A percentile compares a stretch with the other conserved stretches of the same genome.
Evolutionary conservation across 2,113 vertebrate genomes (phyloP).

Genomic region (Dicrurus megarhynchus): DNA sequence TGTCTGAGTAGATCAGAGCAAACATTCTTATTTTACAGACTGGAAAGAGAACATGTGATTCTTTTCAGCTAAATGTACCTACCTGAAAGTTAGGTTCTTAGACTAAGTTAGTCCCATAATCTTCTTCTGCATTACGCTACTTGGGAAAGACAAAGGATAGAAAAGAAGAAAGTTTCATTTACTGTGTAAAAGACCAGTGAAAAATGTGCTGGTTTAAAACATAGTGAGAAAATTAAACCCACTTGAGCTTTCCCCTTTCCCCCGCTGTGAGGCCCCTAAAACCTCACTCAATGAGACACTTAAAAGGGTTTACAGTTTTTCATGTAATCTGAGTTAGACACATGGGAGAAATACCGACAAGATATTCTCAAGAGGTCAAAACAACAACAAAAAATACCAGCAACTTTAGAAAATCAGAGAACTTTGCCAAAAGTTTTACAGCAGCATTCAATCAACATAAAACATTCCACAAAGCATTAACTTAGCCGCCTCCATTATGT

Average conservation of each 20-base stretch:
- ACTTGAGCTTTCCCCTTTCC: neutral
- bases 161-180: neutral
- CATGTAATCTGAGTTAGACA: neutral
- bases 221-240: neutral
- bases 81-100: neutral
- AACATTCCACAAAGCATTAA: neutral
- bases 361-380: neutral
- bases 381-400: neutral
- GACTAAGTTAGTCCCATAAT: neutral
- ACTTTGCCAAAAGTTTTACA: neutral
- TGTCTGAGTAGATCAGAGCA: neutral
- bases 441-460: neutral
- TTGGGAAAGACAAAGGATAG: neutral
- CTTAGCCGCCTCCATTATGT: neutral
- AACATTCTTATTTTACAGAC: neutral
- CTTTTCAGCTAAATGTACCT: neutral
- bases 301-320: neutral
- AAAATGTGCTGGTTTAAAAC: neutral
- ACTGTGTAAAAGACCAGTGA: neutral
- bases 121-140: neutral
- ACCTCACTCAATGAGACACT: rapidly evolving
- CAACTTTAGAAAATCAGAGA: neutral
- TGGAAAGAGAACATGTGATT: neutral
- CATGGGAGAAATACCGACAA: neutral
- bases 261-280: neutral